Conservation (phyloP, 2,888 invertebrate genomes). For the Meandrusa payeni region DNA sequence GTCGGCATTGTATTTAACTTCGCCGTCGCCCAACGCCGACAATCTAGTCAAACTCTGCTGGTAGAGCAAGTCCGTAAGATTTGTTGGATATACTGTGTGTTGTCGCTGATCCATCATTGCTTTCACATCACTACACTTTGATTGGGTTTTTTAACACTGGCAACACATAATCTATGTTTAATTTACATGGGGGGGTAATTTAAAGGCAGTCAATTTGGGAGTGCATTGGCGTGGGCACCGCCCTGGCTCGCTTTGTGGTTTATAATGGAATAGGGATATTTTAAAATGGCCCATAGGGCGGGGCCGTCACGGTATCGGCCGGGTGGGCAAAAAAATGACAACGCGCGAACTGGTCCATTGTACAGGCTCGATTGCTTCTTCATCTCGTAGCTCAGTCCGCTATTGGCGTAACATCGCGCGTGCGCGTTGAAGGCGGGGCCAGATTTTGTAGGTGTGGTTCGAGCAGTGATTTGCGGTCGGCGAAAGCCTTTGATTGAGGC, state of each 20-base stretch:
- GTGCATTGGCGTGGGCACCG: slow-evolving; percentile 28
- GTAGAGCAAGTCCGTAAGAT: slow-evolving; percentile 61
- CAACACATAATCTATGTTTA: slow-evolving; percentile 28
- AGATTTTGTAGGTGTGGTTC: slow-evolving; percentile 70
- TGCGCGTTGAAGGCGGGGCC: slow-evolving; percentile 61
- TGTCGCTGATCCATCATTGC: slow-evolving; percentile 64
- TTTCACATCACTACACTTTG: slow-evolving; percentile 35
- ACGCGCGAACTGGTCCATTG: slow-evolving; percentile 68
- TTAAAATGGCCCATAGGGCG: slow-evolving; percentile 63
- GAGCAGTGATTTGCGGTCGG: slow-evolving; percentile 76
- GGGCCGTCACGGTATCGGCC: slow-evolving; percentile 64
- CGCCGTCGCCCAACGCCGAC: slow-evolving; percentile 45
- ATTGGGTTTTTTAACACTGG: slow-evolving; percentile 29
- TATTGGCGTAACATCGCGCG: slow-evolving; percentile 63
- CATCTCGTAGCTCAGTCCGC: slow-evolving; percentile 30
- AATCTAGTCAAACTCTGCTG: slow-evolving; percentile 58
- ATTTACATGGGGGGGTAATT: slow-evolving; percentile 16
- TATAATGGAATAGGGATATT: slow-evolving; percentile 60
- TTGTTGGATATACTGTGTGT: slow-evolving; percentile 52
- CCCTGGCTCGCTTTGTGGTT: slow-evolving; percentile 54
- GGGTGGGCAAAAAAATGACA: slow-evolving; percentile 64
- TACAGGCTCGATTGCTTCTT: slow-evolving; percentile 51
- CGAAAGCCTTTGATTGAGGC: slow-evolving; percentile 67
- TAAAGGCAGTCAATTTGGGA: slow-evolving; percentile 26
- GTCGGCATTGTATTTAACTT: slow-evolving; percentile 48